Percentiles rank a stretch among this genome's conserved stretches.
These are phyloP conservation scores for Mylabris phalerata DNA, from an alignment of 1,140 invertebrate species.

Conservation along the genomic window DNA sequence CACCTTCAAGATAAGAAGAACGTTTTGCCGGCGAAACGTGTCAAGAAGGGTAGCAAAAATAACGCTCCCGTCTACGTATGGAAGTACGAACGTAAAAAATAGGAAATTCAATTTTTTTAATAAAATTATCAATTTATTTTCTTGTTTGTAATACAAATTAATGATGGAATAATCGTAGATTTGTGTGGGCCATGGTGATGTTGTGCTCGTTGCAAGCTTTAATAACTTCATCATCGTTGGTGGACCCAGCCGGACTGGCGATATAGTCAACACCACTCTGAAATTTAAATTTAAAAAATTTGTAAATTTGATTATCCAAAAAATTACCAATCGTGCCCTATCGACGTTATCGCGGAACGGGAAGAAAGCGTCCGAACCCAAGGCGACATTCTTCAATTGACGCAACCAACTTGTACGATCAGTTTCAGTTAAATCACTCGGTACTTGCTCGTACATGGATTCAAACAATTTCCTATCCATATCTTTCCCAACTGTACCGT, in stretches of 20 bases:
- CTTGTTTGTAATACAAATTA: conserved; percentile 43
- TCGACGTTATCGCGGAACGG: conserved; percentile 98
- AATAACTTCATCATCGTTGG: conserved; percentile 86
- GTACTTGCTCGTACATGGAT: conserved; percentile 66
- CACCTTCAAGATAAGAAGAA: conserved; percentile 61
- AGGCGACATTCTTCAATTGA: conserved; percentile 73
- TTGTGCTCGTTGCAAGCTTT: conserved; percentile 88
- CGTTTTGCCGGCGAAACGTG: conserved; percentile 54
- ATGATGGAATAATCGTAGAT: conserved; percentile 92
- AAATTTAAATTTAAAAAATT: conserved; percentile 35
- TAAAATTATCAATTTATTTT: too few species aligned
- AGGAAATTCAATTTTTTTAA: background rate
- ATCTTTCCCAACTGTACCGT: conserved; percentile 75
- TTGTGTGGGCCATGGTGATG: conserved; percentile 86
- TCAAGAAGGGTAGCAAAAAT: conserved; percentile 60
- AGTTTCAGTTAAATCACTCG: conserved; percentile 56
- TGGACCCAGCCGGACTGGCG: conserved; percentile 87
- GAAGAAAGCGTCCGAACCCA: conserved; percentile 98
- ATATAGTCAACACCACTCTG: conserved; percentile 94
- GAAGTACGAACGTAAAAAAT: conserved; percentile 78
- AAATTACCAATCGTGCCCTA: conserved; percentile 74
- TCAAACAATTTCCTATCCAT: conserved; percentile 63
- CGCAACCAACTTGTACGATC: conserved; percentile 76
- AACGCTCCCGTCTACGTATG: conserved; percentile 79
- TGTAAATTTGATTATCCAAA: background rate